A percentile compares a stretch with the other conserved stretches of the same genome.
Conservation (phyloP, 2,888 invertebrate genomes). For the Malthinus flaveolus region DNA sequence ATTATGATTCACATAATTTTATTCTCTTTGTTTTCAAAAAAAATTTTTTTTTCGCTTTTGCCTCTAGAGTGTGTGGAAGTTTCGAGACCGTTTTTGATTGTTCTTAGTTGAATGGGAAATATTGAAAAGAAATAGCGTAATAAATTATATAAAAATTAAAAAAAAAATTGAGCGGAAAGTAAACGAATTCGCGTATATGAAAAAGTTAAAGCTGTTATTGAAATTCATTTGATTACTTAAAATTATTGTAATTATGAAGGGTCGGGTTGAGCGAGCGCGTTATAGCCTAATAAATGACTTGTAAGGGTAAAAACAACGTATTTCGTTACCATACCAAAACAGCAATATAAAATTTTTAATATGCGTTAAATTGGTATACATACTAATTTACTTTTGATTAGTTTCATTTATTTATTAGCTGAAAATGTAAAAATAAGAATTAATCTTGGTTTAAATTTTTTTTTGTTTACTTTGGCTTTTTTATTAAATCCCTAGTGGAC, state of each 20-base stretch:
- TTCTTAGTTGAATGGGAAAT: too few relatives aligned
- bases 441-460: neutral
- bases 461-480: too few relatives aligned
- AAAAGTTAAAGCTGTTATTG: constrained; percentile 28
- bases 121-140: too few relatives aligned
- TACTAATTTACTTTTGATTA: constrained; percentile 25
- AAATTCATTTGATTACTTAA: constrained; percentile 35
- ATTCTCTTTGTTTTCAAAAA: too few relatives aligned
- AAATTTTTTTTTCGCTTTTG: too few relatives aligned
- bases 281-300: constrained; percentile 34
- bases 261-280: constrained; percentile 23
- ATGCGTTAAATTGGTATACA: constrained; percentile 12
- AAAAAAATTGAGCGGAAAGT: neutral
- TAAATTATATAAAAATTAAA: too few relatives aligned
- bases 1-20: too few relatives aligned
- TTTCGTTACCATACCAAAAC: constrained; percentile 10
- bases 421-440: constrained; percentile 17
- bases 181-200: constrained; percentile 11
- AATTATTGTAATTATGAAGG: constrained; percentile 38
- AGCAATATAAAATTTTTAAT: constrained; percentile 21
- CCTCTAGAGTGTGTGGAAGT: too few relatives aligned
- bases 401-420: constrained; percentile 25
- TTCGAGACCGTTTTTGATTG: too few relatives aligned
- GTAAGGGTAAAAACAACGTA: constrained; percentile 33
- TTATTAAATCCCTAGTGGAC: constrained; percentile 11